Percentiles rank a stretch among this genome's conserved stretches.
These are phyloP conservation scores for Okamejei kenojei DNA, from an alignment of 2,797 vertebrate species.

Conservation along the genomic window DNA sequence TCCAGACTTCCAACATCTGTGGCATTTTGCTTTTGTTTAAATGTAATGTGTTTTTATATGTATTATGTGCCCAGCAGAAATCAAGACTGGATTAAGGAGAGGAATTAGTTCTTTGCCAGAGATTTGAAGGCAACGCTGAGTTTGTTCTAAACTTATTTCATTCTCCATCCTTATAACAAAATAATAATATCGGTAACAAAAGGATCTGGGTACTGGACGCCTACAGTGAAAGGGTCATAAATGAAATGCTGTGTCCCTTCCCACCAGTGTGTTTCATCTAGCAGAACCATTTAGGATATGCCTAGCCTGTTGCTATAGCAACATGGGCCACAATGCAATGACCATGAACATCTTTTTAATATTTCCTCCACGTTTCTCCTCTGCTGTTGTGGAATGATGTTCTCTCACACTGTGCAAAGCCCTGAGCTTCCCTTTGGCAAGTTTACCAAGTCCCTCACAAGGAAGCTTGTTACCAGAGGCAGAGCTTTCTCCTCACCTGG, in stretches of 20 bases:
- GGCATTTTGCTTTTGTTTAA: too few relatives aligned
- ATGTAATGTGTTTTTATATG: too few relatives aligned
- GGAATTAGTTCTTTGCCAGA: background rate
- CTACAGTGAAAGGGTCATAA: constrained; percentile 25
- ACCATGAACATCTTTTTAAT: background rate
- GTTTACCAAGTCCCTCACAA: background rate
- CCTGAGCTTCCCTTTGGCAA: background rate
- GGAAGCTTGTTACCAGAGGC: background rate
- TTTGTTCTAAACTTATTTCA: constrained; percentile 16
- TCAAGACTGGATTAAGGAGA: background rate
- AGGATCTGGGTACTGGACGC: background rate
- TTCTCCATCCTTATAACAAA: background rate
- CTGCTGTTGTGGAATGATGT: background rate
- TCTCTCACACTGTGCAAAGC: background rate
- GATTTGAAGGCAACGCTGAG: background rate
- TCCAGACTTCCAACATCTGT: too few relatives aligned
- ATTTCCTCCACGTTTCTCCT: background rate
- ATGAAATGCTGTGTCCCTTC: constrained; percentile 10
- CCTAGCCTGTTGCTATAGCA: constrained; percentile 5
- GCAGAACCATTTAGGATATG: constrained; percentile 4
- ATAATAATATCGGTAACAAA: background rate
- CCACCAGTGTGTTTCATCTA: constrained; percentile 8
- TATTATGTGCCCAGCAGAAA: background rate
- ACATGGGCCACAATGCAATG: background rate
- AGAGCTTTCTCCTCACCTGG: background rate